phyloP scores from a whole-genome alignment of 2,888 invertebrate genomes.

The Caradrina clavipalpis region DNA sequence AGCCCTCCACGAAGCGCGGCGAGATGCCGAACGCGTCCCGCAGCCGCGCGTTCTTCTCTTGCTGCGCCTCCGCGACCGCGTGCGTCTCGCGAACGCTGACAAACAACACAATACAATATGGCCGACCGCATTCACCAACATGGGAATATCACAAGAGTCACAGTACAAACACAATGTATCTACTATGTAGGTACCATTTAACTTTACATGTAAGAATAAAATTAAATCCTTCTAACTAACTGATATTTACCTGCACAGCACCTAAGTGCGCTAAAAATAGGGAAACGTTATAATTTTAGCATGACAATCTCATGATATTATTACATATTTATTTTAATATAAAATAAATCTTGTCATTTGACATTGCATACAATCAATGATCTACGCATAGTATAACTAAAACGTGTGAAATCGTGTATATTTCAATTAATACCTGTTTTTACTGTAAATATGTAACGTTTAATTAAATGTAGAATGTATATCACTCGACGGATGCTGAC shows the following conservation, averaged over 20 bases:
- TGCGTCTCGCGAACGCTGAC: constrained; percentile 98
- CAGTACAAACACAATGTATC: constrained; percentile 28
- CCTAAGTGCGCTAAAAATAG: constrained; percentile 89
- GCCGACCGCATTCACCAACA: constrained; percentile 16
- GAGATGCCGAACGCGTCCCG: constrained; percentile 98
- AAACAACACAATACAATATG: constrained; percentile 43
- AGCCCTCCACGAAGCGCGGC: constrained; percentile 98
- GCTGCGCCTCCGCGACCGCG: constrained; percentile 98
- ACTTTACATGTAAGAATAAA: constrained; percentile 31
- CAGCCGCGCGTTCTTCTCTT: constrained; percentile 97
- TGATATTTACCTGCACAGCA: constrained; percentile 88
- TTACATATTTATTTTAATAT: constrained; percentile 35
- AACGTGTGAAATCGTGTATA: constrained; percentile 56
- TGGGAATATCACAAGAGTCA: constrained; percentile 11
- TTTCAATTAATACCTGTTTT: constrained; percentile 67
- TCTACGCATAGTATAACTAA: constrained; percentile 57
- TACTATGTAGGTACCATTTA: constrained; percentile 22
- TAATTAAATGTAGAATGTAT: constrained; percentile 68
- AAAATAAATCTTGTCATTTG: constrained; percentile 48
- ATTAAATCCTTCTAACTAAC: constrained; percentile 68
- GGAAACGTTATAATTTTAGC: constrained; percentile 80
- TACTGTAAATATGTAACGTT: constrained; percentile 65
- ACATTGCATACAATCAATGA: constrained; percentile 57
- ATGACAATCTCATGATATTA: constrained; percentile 60
- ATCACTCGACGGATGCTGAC: constrained; percentile 61